Evolutionary conservation across 2,888 invertebrate genomes (phyloP).

Genomic region (Noctua janthina): DNA sequence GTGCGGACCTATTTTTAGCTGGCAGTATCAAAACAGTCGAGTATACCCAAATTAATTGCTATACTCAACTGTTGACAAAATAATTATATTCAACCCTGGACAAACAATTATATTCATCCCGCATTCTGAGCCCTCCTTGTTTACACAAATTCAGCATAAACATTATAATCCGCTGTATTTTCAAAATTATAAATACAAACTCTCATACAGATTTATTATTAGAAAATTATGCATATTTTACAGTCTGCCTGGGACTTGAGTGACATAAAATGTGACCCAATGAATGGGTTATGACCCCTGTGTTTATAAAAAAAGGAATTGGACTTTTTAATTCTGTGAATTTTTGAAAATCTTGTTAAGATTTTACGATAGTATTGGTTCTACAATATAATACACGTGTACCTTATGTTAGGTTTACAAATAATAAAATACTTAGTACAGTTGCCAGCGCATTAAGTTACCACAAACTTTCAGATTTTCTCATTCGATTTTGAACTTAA

Average conservation of each 20-base stretch:
- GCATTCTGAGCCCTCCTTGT: conserved; percentile 43
- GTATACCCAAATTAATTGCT: conserved; percentile 47
- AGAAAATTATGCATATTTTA: conserved; percentile 65
- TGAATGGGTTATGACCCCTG: conserved; percentile 41
- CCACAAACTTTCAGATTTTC: too few species aligned
- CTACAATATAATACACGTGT: not conserved
- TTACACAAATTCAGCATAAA: conserved; percentile 51
- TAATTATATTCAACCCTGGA: conserved; percentile 44
- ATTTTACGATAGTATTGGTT: conserved; percentile 9
- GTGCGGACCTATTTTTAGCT: conserved; percentile 30
- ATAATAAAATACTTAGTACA: not conserved
- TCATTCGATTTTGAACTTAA: too few species aligned
- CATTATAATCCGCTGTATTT: conserved; percentile 53
- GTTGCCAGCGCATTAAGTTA: too few species aligned
- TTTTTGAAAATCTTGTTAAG: conserved; percentile 14
- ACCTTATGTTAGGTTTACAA: not conserved
- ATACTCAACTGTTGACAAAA: conserved; percentile 55
- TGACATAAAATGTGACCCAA: conserved; percentile 58
- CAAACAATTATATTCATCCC: conserved; percentile 40
- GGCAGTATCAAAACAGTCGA: conserved; percentile 34
- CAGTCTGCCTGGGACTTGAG: conserved; percentile 49
- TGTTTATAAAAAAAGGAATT: conserved; percentile 16
- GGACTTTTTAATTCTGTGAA: conserved; percentile 36
- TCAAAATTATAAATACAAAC: conserved; percentile 61
- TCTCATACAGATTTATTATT: conserved; percentile 60